These are phyloP conservation scores for Luperina testacea DNA, from an alignment of 2,888 invertebrate species.

Conservation along the genomic window DNA sequence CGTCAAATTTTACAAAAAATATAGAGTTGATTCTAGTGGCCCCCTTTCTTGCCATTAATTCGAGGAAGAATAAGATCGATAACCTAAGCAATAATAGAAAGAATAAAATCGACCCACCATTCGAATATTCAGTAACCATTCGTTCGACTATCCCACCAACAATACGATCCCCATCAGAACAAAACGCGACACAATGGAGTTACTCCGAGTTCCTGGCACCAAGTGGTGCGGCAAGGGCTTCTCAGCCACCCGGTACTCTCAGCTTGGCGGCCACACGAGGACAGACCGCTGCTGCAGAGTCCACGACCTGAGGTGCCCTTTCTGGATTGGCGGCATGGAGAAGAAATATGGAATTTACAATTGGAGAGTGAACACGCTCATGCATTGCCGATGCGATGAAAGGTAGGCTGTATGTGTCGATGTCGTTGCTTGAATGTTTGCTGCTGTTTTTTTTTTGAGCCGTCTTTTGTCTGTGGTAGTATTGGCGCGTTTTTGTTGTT, in stretches of 20 bases:
- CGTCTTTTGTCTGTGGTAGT: conserved; percentile 17
- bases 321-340: conserved; percentile 95
- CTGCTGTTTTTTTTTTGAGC: conserved; percentile 32
- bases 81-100: not conserved
- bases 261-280: conserved; percentile 95
- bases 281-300: conserved; percentile 97
- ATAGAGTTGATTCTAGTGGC: too few relatives aligned
- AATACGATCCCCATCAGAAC: conserved; percentile 75
- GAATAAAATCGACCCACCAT: not conserved
- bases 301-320: conserved; percentile 96
- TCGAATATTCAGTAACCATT: not conserved
- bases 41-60: not conserved
- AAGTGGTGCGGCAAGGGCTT: conserved; percentile 98
- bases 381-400: conserved; percentile 98
- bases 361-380: conserved; percentile 96
- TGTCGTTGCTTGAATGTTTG: conserved; percentile 63
- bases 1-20: too few relatives aligned
- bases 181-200: conserved; percentile 89
- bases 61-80: not conserved
- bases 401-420: conserved; percentile 90
- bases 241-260: conserved; percentile 94
- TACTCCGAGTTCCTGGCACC: conserved; percentile 96
- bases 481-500: conserved; percentile 19
- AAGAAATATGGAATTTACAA: conserved; percentile 96
- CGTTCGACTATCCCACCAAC: conserved; percentile 24